Base-by-base conservation (phyloP, 2,797 vertebrate species). In the Poeciliopsis paucimaculata region DNA sequence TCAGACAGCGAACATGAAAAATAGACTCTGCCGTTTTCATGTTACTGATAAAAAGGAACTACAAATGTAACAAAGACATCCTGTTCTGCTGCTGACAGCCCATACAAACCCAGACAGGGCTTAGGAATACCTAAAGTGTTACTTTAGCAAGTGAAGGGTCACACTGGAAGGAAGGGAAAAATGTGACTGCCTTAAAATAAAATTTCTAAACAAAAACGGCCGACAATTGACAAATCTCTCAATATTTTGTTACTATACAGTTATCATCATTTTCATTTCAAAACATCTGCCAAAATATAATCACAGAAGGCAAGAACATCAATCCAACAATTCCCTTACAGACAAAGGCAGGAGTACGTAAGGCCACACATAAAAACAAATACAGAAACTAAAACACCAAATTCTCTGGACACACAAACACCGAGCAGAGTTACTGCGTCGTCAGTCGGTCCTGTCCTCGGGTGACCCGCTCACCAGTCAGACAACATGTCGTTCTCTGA, bases 401-500 rank as follows among this genome's bases (percentile, higher is more conserved):
- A 1, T 43, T 87, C 23, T 82, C 34, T 43, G 41, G 81, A 91
- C 87, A 86, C 13, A 87, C 73, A 82, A n/a, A 82, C 13, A 84
- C 72, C 47, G 12, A 78, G 75, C 57, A n/a, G 75, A 64, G 72
- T 71, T 64, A 73, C 78, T 66, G 75, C 51, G 53, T 76, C 28
- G 73, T 66, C 60, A 31, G 45, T 79, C 64, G 10, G 75, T 75
- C 41, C 79, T 34, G 36, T 60, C 41, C n/a, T 76, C n/a, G 28
- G 79, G 66, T 43, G 81, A 43, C 45, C 66, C 82, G 74, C 79
- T 82, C 77, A 76, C 83, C 77, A 72, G 77, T 87, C 87, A 87
- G 77, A 87, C 84, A 83, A 87, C 81, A 76, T 16, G 66, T 62
- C 57, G 84, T 83, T 75, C 78, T 83, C 82, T 64, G 12, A 90